phyloP scores from a whole-genome alignment of 1,140 invertebrate species.

The Heliconius eleuchia region DNA sequence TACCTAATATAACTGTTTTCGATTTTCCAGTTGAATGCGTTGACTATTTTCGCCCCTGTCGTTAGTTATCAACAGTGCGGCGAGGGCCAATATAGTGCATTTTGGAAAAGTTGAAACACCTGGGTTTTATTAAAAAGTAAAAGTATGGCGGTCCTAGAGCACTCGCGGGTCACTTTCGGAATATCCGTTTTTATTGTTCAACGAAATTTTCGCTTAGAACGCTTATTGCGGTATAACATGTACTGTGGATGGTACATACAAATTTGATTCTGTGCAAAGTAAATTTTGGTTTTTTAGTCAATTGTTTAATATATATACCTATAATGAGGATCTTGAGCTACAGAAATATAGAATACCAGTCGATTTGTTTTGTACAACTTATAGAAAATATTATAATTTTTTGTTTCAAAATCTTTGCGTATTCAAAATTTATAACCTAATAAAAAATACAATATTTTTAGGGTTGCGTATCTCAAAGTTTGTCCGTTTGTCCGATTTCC shows the following conservation, averaged over 20 bases:
- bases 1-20: neutral
- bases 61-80: slow-evolving; percentile 30
- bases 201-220: neutral
- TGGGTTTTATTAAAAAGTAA: slow-evolving; percentile 27
- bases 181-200: neutral
- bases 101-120: slow-evolving; percentile 33
- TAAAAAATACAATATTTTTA: no score
- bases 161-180: slow-evolving; percentile 20
- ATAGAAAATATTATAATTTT: no score
- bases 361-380: no score
- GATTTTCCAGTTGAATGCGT: slow-evolving; percentile 25
- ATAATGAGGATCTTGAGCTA: neutral
- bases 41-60: slow-evolving; percentile 27
- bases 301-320: neutral
- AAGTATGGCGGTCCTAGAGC: slow-evolving; percentile 25
- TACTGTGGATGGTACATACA: neutral
- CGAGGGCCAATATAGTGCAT: slow-evolving; percentile 19
- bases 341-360: no score
- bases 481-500: neutral
- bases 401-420: no score
- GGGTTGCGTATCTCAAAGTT: no score
- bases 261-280: neutral
- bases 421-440: no score
- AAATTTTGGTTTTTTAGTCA: neutral
- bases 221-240: neutral